These are phyloP conservation scores for Calidris pugnax DNA, from an alignment of 2,113 vertebrate genomes.

Conservation along the genomic window DNA sequence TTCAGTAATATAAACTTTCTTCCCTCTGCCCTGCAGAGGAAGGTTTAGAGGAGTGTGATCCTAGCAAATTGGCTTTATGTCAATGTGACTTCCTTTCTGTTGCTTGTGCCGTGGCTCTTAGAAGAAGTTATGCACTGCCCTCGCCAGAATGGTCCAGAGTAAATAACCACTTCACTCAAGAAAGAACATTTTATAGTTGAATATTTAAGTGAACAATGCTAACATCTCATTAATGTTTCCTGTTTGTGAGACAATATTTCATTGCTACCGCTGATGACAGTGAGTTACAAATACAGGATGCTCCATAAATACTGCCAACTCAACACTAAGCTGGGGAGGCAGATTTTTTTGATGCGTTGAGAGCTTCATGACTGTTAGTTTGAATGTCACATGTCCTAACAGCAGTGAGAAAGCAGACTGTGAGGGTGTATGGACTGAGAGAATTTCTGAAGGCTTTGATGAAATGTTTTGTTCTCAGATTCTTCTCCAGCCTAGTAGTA, in stretches of 20 bases:
- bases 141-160: not conserved
- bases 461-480: not conserved
- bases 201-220: not conserved
- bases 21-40: not conserved
- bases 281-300: not conserved
- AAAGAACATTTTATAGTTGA: not conserved
- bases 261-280: not conserved
- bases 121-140: not conserved
- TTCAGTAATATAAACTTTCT: not conserved
- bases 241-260: not conserved
- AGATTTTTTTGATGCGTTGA: not conserved
- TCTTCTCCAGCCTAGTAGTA: not conserved
- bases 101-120: not conserved
- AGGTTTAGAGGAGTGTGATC: not conserved
- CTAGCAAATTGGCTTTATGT: not conserved
- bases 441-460: not conserved
- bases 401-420: not conserved
- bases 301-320: not conserved
- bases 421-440: not conserved
- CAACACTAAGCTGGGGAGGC: rapidly evolving
- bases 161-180: not conserved
- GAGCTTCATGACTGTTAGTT: not conserved
- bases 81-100: not conserved
- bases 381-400: not conserved
- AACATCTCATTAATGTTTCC: not conserved